Conservation (phyloP, 2,113 vertebrate genomes). For the Axis porcinus region DNA sequence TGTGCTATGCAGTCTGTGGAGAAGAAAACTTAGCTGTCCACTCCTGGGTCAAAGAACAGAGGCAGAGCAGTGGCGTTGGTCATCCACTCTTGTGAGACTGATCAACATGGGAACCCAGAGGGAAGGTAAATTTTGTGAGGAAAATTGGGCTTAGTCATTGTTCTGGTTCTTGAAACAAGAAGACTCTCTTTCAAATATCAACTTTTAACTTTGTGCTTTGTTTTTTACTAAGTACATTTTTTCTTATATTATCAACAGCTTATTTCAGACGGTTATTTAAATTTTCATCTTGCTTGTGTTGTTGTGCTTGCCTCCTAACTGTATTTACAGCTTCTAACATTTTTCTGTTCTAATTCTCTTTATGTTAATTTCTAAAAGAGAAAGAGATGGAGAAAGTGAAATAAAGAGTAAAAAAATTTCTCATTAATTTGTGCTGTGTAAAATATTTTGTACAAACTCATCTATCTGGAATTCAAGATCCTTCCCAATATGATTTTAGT, state of each 20-base stretch:
- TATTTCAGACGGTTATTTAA: not conserved
- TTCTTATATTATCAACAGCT: not conserved
- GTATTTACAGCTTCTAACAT: not conserved
- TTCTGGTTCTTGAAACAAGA: not conserved
- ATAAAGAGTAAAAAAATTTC: not conserved
- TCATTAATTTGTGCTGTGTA: not conserved
- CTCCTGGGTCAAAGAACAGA: not conserved
- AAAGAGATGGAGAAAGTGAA: not conserved
- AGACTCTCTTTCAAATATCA: not conserved
- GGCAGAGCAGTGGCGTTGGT: accelerated
- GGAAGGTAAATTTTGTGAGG: not conserved
- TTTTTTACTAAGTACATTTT: not conserved
- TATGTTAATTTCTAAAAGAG: not conserved
- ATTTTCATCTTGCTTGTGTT: not conserved
- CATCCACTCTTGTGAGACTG: not conserved
- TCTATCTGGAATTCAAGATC: not conserved
- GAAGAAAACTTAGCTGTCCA: not conserved
- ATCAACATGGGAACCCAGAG: not conserved
- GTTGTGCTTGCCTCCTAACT: not conserved
- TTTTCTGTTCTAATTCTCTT: not conserved
- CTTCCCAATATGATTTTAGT: not conserved
- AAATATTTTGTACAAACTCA: not conserved
- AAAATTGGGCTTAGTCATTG: not conserved
- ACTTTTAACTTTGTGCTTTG: not conserved
- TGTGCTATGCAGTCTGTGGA: not conserved